Evolutionary conservation across 2,113 vertebrate species (phyloP).

Genomic region (Petromus typicus): DNA sequence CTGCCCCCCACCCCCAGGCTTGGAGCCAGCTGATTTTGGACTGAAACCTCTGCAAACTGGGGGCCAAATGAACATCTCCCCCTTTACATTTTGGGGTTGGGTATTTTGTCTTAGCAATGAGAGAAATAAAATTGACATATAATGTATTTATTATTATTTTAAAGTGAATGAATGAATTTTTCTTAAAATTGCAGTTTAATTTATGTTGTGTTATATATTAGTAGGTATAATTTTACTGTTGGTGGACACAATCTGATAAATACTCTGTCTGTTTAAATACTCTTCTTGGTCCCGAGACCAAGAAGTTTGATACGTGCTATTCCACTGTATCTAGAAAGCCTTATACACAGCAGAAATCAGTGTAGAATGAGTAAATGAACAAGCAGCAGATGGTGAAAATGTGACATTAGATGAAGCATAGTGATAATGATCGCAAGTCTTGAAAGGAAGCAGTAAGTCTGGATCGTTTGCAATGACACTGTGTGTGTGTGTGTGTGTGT

Average conservation of each 20-base stretch:
- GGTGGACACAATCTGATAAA: neutral
- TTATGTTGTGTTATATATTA: slow-evolving; percentile 9
- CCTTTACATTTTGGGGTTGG: no score
- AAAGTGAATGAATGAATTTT: neutral
- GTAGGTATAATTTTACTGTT: neutral
- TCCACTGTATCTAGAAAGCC: neutral
- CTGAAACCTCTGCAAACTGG: no score
- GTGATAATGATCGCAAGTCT: neutral
- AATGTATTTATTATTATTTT: slow-evolving; percentile 3
- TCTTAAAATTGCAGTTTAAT: neutral
- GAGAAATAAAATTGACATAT: neutral
- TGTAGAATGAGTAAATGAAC: neutral
- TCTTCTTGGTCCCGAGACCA: neutral
- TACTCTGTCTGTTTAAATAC: slow-evolving; percentile 23
- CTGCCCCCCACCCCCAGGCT: no score
- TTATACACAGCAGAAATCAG: neutral
- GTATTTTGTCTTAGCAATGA: no score
- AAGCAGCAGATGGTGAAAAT: neutral
- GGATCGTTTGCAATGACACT: neutral
- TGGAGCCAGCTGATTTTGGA: no score
- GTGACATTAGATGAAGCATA: neutral
- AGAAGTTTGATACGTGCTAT: neutral
- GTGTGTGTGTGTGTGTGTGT: no score
- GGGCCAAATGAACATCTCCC: no score
- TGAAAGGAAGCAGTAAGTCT: neutral